Evolutionary conservation across 2,113 vertebrate genomes (phyloP), one percentile per base, ranked within the genome.

Genomic region (Struthidea cinerea): DNA sequence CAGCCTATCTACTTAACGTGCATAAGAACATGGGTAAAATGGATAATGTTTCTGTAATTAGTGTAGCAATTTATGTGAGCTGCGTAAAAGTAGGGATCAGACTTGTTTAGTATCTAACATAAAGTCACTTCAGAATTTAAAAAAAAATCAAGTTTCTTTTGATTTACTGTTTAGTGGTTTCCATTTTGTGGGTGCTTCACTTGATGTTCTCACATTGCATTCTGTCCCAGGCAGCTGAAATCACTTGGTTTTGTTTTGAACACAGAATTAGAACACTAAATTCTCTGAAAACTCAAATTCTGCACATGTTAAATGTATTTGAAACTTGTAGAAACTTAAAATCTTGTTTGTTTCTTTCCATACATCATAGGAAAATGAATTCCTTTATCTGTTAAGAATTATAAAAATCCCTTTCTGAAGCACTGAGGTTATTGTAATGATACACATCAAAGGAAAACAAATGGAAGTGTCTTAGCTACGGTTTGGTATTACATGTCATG

Each of bases 31-130:
- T 53, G 14, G 15, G 37, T 86, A 41, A 75, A 86, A 83, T 57
- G 22, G 28, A 15, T 49, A 47, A 47, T 35, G 24, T 52, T 92
- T 87, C 42, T 87, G 27, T 65, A 61, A 41, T 42, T 42, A 89
- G 41, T 3, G 1, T 11, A 23, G 24, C n/a, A 63, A 12, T 61
- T 53, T 52, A 30, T 0, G 0, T 27, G n/a, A 71, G 16, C 28
- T 83, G 10, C 32, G 10, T 44, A 20, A 39, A 78, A 74, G 23
- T n/a, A 74, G 46, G 16, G 33, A 69, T 44, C 13, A 23, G 37
- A 22, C 12, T 52, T 61, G 7, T 32, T 70, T 39, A 47, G 23
- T 56, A 19, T 21, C 27, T 82, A n/a, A 37, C 0, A 1, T 67
- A 18, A 81, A 59, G 23, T 49, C 10, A 9, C 21, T 63, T 71